These are phyloP conservation scores for Drusus annulatus DNA, from an alignment of 1,140 invertebrate genomes.

Conservation along the genomic window DNA sequence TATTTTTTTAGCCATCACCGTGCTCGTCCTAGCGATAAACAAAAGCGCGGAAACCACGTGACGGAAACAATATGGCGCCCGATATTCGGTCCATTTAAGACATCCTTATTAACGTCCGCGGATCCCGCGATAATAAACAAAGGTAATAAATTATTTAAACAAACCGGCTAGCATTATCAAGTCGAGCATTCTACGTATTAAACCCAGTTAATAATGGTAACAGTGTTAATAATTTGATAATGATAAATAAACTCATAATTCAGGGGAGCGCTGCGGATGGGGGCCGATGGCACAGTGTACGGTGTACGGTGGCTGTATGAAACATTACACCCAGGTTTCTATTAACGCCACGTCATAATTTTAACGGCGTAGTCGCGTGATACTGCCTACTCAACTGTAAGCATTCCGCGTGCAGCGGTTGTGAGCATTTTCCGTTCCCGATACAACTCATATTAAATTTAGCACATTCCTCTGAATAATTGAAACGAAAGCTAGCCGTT, in stretches of 20 bases:
- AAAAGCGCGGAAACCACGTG: background rate
- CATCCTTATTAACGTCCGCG: conserved; percentile 47
- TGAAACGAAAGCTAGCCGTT: background rate
- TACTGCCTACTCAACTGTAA: conserved; percentile 58
- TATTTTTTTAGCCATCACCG: background rate
- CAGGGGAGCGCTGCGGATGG: conserved; percentile 53
- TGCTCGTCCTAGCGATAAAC: conserved; percentile 1
- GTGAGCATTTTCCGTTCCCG: conserved; percentile 9
- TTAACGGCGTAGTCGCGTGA: conserved; percentile 57
- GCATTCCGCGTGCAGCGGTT: conserved; percentile 46
- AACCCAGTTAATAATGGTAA: conserved; percentile 57
- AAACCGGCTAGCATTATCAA: conserved; percentile 12
- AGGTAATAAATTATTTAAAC: conserved; percentile 56
- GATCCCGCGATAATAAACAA: conserved; percentile 52
- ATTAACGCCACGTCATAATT: conserved; percentile 58
- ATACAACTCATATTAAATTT: too few relatives aligned
- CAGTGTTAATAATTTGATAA: conserved; percentile 72
- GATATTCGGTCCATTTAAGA: conserved; percentile 48
- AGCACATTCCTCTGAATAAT: too few relatives aligned
- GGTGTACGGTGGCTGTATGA: conserved; percentile 55
- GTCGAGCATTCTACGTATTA: conserved; percentile 34
- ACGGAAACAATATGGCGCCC: conserved; percentile 18
- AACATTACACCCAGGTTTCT: conserved; percentile 59
- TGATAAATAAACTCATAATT: conserved; percentile 74
- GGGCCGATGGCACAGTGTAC: too few relatives aligned